phyloP scores from a whole-genome alignment of 2,888 invertebrate genomes.

The Melinaea marsaeus region DNA sequence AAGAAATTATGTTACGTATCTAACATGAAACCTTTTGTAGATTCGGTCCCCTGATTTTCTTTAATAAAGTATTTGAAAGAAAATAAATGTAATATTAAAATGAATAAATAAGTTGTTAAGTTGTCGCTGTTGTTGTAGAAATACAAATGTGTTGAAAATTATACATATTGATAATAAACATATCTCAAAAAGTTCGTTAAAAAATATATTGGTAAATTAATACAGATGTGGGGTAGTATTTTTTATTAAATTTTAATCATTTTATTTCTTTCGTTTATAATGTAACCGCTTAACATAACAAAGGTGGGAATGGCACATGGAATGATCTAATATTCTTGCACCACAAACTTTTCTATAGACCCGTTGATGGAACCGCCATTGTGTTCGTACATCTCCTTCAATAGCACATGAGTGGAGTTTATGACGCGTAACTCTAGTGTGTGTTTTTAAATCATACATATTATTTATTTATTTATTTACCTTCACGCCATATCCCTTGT shows the following conservation, averaged over 20 bases:
- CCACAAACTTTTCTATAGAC: slow-evolving; percentile 47
- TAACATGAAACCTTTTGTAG: slow-evolving; percentile 29
- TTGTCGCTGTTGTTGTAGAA: no score
- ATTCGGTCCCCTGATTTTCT: background rate
- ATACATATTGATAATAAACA: no score
- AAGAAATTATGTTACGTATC: slow-evolving; percentile 47
- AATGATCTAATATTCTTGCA: slow-evolving; percentile 51
- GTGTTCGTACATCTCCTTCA: slow-evolving; percentile 55
- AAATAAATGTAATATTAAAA: no score
- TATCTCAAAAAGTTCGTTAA: no score
- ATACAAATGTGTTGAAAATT: no score
- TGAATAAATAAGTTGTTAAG: no score
- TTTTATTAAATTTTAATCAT: background rate
- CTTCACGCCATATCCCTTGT: no score
- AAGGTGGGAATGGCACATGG: slow-evolving; percentile 38
- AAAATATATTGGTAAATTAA: no score
- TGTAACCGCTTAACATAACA: slow-evolving; percentile 40
- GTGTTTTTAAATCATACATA: slow-evolving; percentile 19
- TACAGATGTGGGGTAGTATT: no score
- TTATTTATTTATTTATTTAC: no score
- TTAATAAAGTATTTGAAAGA: no score
- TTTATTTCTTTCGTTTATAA: slow-evolving; percentile 25
- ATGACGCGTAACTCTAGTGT: slow-evolving; percentile 50
- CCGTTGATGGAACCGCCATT: slow-evolving; percentile 47
- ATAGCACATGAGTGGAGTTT: slow-evolving; percentile 54